Conservation (phyloP, 2,113 vertebrate species). For the Muntiacus muntjak region DNA sequence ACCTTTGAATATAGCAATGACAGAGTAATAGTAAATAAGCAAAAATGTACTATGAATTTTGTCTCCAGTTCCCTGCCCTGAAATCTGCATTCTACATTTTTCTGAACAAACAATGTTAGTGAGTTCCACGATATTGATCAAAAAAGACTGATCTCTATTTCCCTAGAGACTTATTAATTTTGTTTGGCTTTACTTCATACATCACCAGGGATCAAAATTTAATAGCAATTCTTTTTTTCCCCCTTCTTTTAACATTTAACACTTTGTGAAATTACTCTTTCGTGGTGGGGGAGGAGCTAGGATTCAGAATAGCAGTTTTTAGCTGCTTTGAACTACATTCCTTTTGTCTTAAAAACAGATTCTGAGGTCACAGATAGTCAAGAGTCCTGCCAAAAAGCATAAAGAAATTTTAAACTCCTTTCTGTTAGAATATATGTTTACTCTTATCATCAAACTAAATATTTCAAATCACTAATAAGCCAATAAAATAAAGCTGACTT, state of each 20-base stretch:
- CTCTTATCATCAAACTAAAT: background rate
- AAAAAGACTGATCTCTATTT: background rate
- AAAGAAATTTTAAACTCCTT: background rate
- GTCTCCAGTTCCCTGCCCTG: background rate
- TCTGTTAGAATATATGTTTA: background rate
- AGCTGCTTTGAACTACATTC: background rate
- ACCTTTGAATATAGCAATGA: accelerated
- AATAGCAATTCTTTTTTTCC: background rate
- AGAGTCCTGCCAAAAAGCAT: background rate
- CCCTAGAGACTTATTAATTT: background rate
- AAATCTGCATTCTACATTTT: background rate
- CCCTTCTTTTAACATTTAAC: background rate
- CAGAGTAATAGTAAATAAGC: background rate
- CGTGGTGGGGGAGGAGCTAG: accelerated
- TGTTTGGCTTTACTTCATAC: background rate
- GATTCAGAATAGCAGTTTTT: background rate
- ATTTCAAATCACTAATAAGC: background rate
- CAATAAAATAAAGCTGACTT: background rate
- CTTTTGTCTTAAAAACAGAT: background rate
- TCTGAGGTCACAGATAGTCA: background rate
- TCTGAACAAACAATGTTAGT: background rate
- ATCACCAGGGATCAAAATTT: background rate
- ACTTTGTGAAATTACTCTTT: background rate
- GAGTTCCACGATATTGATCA: background rate
- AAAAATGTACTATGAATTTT: background rate